A percentile compares a stretch with the other conserved stretches of the same genome.
Conservation (phyloP, 2,888 invertebrate species). For the Nomada hirtipes region DNA sequence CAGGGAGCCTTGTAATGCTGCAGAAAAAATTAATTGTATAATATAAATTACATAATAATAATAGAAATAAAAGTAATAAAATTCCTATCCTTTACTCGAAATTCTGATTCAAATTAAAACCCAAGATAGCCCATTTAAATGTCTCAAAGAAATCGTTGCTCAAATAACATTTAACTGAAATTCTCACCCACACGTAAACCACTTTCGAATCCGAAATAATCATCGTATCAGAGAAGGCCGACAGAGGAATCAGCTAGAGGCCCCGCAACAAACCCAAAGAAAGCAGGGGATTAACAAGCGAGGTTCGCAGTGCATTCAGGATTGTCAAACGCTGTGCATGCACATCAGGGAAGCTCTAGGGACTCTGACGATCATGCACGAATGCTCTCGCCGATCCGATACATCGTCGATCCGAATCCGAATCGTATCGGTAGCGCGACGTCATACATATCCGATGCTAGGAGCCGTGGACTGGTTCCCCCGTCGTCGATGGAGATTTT, state of each 20-base stretch:
- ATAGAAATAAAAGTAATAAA: too few species aligned
- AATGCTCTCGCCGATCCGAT: conserved; percentile 73
- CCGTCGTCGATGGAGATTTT: conserved; percentile 59
- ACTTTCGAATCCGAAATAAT: neutral
- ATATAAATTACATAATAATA: too few species aligned
- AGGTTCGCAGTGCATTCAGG: conserved; percentile 31
- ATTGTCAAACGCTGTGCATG: conserved; percentile 51
- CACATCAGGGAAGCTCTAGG: conserved; percentile 68
- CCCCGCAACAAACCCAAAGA: neutral
- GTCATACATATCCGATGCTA: conserved; percentile 80
- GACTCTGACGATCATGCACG: conserved; percentile 77
- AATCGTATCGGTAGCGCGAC: conserved; percentile 78
- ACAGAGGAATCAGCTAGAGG: neutral
- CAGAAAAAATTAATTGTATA: too few species aligned
- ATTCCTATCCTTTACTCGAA: too few species aligned
- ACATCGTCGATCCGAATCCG: conserved; percentile 75
- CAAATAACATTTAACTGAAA: too few species aligned
- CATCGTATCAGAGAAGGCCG: neutral
- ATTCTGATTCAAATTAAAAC: too few species aligned
- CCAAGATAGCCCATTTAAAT: too few species aligned
- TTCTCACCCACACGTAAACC: too few species aligned
- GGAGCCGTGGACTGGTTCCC: conserved; percentile 60
- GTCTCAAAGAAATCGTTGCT: too few species aligned
- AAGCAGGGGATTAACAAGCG: conserved; percentile 23
- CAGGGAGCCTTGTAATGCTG: too few species aligned